These are phyloP conservation scores for Protobothrops mucrosquamatus DNA, from an alignment of 2,113 vertebrate species.

Conservation along the genomic window DNA sequence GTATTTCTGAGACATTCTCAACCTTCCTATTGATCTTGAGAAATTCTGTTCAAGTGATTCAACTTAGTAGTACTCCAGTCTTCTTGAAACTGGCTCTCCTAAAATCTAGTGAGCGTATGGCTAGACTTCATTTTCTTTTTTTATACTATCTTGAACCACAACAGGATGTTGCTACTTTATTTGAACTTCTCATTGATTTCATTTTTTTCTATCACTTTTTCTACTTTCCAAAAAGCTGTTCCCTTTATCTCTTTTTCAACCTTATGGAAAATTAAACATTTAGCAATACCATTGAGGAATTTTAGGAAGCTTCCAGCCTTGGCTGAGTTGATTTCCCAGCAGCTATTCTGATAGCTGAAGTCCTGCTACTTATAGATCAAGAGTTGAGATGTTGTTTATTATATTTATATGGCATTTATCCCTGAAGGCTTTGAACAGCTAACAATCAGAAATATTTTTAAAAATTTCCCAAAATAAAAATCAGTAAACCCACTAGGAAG, in stretches of 20 bases:
- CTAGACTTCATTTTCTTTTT: not conserved
- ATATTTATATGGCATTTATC: not conserved
- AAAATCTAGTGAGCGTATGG: not conserved
- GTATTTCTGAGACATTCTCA: not conserved
- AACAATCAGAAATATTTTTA: not conserved
- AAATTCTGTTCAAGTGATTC: not conserved
- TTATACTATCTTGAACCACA: not conserved
- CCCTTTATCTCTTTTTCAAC: not conserved
- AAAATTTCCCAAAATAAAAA: not conserved
- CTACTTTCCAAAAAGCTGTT: not conserved
- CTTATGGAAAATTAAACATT: not conserved
- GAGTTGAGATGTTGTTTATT: not conserved
- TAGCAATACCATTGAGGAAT: not conserved
- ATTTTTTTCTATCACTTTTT: not conserved
- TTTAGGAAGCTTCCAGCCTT: not conserved
- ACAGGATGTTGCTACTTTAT: not conserved
- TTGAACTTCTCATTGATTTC: not conserved
- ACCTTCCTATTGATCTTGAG: not conserved
- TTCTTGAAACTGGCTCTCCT: not conserved
- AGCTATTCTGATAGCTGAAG: not conserved
- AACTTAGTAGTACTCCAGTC: not conserved
- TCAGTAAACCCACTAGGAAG: not conserved
- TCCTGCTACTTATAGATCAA: not conserved
- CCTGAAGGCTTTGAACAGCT: not conserved
- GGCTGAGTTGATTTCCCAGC: not conserved